Conservation (phyloP, 2,888 invertebrate genomes). For the Pecten maximus region DNA sequence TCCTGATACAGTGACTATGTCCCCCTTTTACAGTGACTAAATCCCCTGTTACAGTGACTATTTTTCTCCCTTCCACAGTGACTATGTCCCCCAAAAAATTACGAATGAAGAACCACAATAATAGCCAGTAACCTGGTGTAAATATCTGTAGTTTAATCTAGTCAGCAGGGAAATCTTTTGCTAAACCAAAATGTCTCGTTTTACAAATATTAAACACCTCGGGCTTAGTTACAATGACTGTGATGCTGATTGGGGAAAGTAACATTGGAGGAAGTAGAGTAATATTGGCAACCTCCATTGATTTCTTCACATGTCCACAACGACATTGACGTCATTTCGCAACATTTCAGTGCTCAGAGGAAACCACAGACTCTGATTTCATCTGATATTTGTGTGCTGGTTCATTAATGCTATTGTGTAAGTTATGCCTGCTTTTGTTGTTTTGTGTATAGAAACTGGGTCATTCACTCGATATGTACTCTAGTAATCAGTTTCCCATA, state of each 20-base stretch:
- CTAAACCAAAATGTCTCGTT: constrained; percentile 35
- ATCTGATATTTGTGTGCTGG: neutral
- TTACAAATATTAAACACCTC: constrained; percentile 25
- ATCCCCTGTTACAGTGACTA: too few species aligned
- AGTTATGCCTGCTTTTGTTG: neutral
- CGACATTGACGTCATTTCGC: constrained; percentile 13
- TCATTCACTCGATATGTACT: neutral
- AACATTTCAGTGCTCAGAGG: constrained; percentile 24
- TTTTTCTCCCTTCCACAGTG: too few species aligned
- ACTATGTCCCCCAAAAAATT: neutral
- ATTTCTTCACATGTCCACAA: neutral
- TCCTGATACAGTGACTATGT: too few species aligned
- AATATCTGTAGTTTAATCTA: constrained; percentile 21
- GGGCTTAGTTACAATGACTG: constrained; percentile 4
- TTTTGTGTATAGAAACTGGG: constrained; percentile 24
- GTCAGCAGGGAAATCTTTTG: neutral
- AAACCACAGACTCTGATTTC: neutral
- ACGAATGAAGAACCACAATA: neutral
- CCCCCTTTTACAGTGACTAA: too few species aligned
- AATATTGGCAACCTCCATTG: constrained; percentile 7
- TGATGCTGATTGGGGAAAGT: neutral
- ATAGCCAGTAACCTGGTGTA: neutral
- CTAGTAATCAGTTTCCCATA: neutral
- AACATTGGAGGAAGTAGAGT: constrained; percentile 8
- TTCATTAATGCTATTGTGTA: constrained; percentile 18